A percentile compares a stretch with the other conserved stretches of the same genome.
Evolutionary conservation across 1,140 invertebrate genomes (phyloP).

Genomic region (Pseudomyrmex sp.): DNA sequence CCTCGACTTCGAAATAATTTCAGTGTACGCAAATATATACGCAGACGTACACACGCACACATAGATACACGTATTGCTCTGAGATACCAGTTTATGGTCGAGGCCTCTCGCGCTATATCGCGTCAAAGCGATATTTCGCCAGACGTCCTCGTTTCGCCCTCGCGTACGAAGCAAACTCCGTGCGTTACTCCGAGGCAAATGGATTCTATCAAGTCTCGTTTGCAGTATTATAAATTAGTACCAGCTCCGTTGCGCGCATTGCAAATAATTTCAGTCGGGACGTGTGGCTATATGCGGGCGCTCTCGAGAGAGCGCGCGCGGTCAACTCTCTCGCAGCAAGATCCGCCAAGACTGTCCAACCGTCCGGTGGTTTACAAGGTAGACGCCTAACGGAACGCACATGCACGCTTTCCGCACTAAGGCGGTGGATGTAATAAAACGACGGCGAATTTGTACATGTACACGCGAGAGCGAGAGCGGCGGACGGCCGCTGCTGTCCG

Average conservation of each 20-base stretch:
- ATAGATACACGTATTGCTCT: too few species aligned
- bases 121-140: conserved; percentile 40
- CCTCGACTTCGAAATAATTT: conserved; percentile 34
- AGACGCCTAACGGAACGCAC: conserved; percentile 66
- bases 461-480: neutral
- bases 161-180: conserved; percentile 15
- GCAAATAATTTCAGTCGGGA: conserved; percentile 46
- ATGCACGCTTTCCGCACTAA: conserved; percentile 50
- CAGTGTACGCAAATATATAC: neutral
- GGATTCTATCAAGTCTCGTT: conserved; percentile 59
- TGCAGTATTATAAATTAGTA: conserved; percentile 54
- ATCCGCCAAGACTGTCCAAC: conserved; percentile 46
- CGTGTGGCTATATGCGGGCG: conserved; percentile 41
- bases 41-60: neutral
- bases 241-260: conserved; percentile 13
- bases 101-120: conserved; percentile 3
- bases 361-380: conserved; percentile 40
- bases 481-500: neutral
- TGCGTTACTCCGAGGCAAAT: conserved; percentile 50
- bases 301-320: conserved; percentile 13
- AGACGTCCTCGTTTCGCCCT: conserved; percentile 28
- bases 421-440: conserved; percentile 56
- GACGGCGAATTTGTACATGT: conserved; percentile 33
- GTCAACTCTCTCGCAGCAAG: conserved; percentile 36
- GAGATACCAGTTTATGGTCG: conserved; percentile 31